Evolutionary conservation across 2,113 vertebrate species (phyloP), one percentile per base, ranked within the genome.

Genomic region (Aegotheles bennettii): DNA sequence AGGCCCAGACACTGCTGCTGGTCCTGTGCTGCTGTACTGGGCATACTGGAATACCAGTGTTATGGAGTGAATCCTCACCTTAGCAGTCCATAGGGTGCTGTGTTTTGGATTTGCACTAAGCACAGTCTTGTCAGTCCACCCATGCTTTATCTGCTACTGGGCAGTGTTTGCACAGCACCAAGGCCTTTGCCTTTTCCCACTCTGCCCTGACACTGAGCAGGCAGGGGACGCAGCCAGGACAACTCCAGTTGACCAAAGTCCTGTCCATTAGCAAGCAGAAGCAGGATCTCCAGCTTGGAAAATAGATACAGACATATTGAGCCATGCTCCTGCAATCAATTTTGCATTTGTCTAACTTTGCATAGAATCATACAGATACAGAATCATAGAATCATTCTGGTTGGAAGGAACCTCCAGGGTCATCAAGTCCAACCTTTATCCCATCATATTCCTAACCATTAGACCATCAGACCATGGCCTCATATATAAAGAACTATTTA

Each of bases 41-140:
- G n/a, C 50, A 19, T 65, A 45, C 50, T 40, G 54, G 21, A 74
- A 75, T 21, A 64, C 13, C 17, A 50, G 21, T 3, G 36, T 14
- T n/a, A 48, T 0, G 2, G 63, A 43, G 64, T 61, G 40, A 31
- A 73, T 73, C 89, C 69, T 79, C 36, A 53, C 19, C 1, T 0
- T 0, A 57, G 77, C 26, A 54, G 38, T 31, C 45, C 36, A 25
- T 0, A 26, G 14, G 8, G 4, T 51, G 59, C 1, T 28, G 54
- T 6, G 16, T 8, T 75, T 87, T 45, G 45, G 59, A 70, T 60
- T 51, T 84, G 35, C 15, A 43, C 63, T 56, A 18, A 73, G 77
- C n/a, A 29, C 24, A 28, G 20, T 1, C 15, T 50, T 71, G 61
- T 36, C 19, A 48, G 13, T 19, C 31, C 25, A 10, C 13, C 1